Evolutionary conservation across 2,113 vertebrate species (phyloP).

Genomic region (Dipodomys stephensi): DNA sequence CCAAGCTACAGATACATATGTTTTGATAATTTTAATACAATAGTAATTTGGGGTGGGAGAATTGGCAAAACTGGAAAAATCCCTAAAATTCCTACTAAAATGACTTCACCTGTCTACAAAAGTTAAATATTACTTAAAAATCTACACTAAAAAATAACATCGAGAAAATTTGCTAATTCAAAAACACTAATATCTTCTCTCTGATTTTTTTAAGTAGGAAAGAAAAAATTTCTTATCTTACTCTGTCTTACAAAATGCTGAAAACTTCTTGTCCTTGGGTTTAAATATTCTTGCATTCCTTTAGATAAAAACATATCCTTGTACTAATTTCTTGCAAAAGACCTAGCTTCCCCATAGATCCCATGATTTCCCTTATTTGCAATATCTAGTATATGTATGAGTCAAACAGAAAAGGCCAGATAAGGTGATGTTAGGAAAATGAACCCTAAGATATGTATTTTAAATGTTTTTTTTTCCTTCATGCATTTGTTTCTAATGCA

Average conservation of each 20-base stretch:
- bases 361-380: too few relatives aligned
- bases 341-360: background rate
- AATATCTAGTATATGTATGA: too few relatives aligned
- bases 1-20: too few relatives aligned
- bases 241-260: background rate
- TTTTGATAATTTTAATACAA: background rate
- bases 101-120: constrained; percentile 5
- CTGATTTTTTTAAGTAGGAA: constrained; percentile 16
- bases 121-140: background rate
- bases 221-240: constrained; percentile 17
- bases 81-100: constrained; percentile 14
- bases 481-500: too few relatives aligned
- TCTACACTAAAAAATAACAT: constrained; percentile 3
- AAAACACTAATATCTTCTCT: background rate
- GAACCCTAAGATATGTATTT: too few relatives aligned
- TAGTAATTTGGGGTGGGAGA: background rate
- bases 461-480: too few relatives aligned
- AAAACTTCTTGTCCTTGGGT: background rate
- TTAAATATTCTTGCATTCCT: constrained; percentile 13
- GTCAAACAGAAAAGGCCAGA: too few relatives aligned
- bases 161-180: constrained; percentile 19
- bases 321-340: background rate
- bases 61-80: background rate
- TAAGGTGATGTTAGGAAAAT: too few relatives aligned
- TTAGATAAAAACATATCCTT: background rate